Conservation (phyloP, 2,888 invertebrate species). For the Antitype chi region DNA sequence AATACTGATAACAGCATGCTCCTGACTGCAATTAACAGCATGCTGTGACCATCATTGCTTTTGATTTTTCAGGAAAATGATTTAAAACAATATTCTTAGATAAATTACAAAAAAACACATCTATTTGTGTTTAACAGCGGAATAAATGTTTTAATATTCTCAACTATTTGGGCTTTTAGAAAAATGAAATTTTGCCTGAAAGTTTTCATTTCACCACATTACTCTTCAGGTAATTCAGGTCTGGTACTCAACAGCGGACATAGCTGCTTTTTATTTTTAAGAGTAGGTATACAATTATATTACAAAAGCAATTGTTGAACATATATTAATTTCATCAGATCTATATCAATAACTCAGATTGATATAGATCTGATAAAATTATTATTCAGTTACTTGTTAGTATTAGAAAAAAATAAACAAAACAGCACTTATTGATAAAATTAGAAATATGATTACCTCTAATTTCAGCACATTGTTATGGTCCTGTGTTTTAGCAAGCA, state of each 20-base stretch:
- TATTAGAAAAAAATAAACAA: conserved; percentile 4
- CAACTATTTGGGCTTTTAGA: neutral
- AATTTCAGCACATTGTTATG: conserved; percentile 90
- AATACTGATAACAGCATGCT: neutral
- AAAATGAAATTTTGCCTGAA: neutral
- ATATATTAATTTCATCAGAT: neutral
- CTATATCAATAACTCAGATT: too few species aligned
- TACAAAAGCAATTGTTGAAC: neutral
- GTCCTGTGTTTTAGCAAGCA: conserved; percentile 91
- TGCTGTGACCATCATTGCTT: neutral
- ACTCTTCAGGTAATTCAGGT: too few species aligned
- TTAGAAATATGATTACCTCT: conserved; percentile 77
- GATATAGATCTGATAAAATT: neutral
- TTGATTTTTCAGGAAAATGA: neutral
- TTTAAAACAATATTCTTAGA: neutral
- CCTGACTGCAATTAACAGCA: neutral
- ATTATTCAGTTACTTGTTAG: neutral
- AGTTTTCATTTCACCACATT: neutral
- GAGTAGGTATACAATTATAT: neutral
- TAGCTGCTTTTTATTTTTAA: neutral
- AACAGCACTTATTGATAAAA: neutral
- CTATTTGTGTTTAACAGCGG: neutral
- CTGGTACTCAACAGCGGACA: neutral
- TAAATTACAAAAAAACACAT: neutral
- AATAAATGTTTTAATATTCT: neutral